Conservation (phyloP, 1,140 invertebrate genomes). For the Danaus melanippus region DNA sequence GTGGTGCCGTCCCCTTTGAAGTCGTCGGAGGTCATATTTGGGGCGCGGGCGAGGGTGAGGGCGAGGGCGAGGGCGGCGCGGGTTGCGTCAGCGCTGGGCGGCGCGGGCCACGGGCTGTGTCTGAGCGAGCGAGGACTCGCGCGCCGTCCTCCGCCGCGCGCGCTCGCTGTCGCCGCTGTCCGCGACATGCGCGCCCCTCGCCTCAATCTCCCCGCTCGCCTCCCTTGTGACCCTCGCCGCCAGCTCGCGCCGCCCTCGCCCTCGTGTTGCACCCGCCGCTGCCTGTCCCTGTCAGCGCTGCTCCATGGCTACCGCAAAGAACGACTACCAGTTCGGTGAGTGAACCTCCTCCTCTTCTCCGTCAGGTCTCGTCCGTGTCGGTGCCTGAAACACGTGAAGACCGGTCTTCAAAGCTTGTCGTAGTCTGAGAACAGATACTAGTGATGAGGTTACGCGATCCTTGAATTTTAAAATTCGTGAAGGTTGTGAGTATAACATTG, state of each 20-base stretch:
- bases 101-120: slow-evolving; percentile 15
- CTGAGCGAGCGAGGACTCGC: slow-evolving; percentile 26
- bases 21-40: too few species aligned
- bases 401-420: too few species aligned
- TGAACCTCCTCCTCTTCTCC: slow-evolving; percentile 6
- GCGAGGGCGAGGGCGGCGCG: slow-evolving; percentile 13
- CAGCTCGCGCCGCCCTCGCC: slow-evolving; percentile 7
- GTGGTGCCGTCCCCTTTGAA: too few species aligned
- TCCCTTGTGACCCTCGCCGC: slow-evolving; percentile 7
- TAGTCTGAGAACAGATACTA: too few species aligned
- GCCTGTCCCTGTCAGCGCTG: slow-evolving; percentile 9
- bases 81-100: slow-evolving; percentile 16
- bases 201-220: slow-evolving; percentile 30
- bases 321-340: slow-evolving; percentile 56
- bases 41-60: not conserved
- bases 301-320: slow-evolving; percentile 37
- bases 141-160: slow-evolving; percentile 38
- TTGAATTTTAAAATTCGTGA: too few species aligned
- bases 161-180: slow-evolving; percentile 20
- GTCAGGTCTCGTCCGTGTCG: not conserved
- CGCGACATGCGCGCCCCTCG: slow-evolving; percentile 25
- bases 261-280: slow-evolving; percentile 10
- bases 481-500: too few species aligned
- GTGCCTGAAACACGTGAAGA: too few species aligned
- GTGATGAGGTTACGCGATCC: too few species aligned